These are phyloP conservation scores for Parauchenoglanis punctatus DNA, from an alignment of 2,797 vertebrate species.

Conservation along the genomic window DNA sequence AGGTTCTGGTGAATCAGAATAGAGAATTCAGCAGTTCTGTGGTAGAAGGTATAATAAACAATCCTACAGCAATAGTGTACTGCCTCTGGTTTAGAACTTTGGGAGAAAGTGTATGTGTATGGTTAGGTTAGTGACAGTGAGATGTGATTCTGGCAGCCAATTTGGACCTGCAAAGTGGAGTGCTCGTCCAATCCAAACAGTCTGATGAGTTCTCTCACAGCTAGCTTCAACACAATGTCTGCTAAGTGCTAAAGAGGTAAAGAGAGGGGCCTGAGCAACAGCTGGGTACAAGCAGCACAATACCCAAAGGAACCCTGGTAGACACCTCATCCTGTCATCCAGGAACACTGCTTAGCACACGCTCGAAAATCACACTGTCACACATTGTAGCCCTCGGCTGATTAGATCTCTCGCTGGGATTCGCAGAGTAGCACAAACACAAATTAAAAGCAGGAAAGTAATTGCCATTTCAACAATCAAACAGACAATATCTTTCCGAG, in stretches of 20 bases:
- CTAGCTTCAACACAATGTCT: constrained; percentile 68
- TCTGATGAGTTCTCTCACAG: constrained; percentile 74
- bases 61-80: not conserved
- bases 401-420: constrained; percentile 46
- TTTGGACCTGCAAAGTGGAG: constrained; percentile 78
- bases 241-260: constrained; percentile 79
- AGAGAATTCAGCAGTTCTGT: constrained; percentile 11
- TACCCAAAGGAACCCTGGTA: constrained; percentile 71
- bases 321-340: constrained; percentile 72
- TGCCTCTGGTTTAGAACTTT: constrained; percentile 35
- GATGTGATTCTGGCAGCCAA: constrained; percentile 76
- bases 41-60: constrained; percentile 3
- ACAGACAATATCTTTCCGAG: constrained; percentile 49
- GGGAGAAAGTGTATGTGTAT: constrained; percentile 43
- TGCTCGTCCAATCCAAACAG: constrained; percentile 77
- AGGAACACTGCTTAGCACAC: constrained; percentile 80
- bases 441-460: constrained; percentile 62
- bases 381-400: constrained; percentile 47
- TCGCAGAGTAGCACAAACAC: constrained; percentile 42
- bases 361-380: constrained; percentile 76
- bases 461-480: constrained; percentile 55
- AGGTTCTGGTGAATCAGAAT: not conserved
- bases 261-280: constrained; percentile 77
- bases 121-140: constrained; percentile 66
- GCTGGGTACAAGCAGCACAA: constrained; percentile 78